Base-by-base conservation (phyloP, 2,113 vertebrate genomes). In the Oncorhynchus tshawytscha region DNA sequence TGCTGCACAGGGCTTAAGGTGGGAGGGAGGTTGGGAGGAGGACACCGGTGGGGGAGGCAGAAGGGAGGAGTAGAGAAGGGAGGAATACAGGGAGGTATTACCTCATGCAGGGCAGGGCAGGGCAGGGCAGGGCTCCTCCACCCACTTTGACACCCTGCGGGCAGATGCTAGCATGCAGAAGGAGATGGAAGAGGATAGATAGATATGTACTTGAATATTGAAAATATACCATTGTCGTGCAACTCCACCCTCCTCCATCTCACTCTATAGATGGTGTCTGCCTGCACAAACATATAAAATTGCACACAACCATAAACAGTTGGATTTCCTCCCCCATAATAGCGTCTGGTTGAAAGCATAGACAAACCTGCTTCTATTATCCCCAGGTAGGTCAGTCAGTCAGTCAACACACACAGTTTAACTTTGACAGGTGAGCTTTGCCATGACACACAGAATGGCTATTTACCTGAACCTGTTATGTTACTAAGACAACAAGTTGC, bases 1-100 rank as follows among this genome's bases (percentile, higher is more conserved):
- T 91, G 48, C 81, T 84, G 77, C 68, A 65, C 27, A 13, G 49
- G 64, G 67, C 71, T 60, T 20, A 77, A 59, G 74, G 77, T 24
- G 70, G 66, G 64, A 45, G 18, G 68, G 67, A 29, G 57, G 59
- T 39, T 57, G 71, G 11, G 27, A 39, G 59, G n/a, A 62, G 16
- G 71, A 18, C 11, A 57, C 3, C 0, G 16, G 51, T 54, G 15
- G 54, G 71, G 5, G 57, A 15, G 18, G 54, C 51, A 57, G 60
- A 13, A 48, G 67, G 20, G 81, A 62, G 84, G 22, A 62, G n/a
- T 45, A 76, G 48, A 51, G 27, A 74, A 29, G 73, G 80, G 83
- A 81, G 83, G 77, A 78, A 73, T n/a, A 20, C 29, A 24, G 72
- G 77, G 5, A 70, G 86, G 34, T 59, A 27, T 74, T 25, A 68